Percentiles rank a stretch among this genome's conserved stretches.
Conservation (phyloP, 2,888 invertebrate species). For the Diarsia brunnea region DNA sequence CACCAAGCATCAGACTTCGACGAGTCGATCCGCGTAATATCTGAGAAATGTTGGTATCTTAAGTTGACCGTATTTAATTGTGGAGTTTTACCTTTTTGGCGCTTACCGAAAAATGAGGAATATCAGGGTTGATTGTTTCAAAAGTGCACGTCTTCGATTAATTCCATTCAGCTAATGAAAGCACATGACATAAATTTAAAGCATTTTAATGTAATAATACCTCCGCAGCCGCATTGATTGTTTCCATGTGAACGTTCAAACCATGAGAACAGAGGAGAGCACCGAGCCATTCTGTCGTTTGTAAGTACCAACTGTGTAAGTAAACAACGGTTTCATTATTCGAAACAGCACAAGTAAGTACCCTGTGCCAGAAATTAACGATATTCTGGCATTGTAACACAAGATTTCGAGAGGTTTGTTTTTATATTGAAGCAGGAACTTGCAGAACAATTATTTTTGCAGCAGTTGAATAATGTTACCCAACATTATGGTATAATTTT, state of each 20-base stretch:
- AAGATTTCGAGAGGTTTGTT: constrained; percentile 54
- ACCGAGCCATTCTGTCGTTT: constrained; percentile 73
- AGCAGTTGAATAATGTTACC: constrained; percentile 69
- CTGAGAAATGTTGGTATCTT: constrained; percentile 4
- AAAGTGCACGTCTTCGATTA: constrained; percentile 47
- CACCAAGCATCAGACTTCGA: constrained; percentile 51
- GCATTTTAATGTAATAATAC: constrained; percentile 79
- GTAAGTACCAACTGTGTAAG: constrained; percentile 66
- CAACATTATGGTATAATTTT: constrained; percentile 73
- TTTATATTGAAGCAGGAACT: constrained; percentile 37
- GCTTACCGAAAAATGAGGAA: not conserved
- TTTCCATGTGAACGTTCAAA: constrained; percentile 84
- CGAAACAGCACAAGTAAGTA: constrained; percentile 45
- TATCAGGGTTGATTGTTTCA: constrained; percentile 21
- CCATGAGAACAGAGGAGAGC: constrained; percentile 83
- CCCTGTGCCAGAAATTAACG: constrained; percentile 51
- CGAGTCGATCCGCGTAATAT: constrained; percentile 25
- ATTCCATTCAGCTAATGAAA: constrained; percentile 63
- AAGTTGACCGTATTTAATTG: not conserved
- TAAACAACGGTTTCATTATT: constrained; percentile 68
- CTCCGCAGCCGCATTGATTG: constrained; percentile 83
- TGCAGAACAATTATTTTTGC: constrained; percentile 62
- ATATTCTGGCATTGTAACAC: constrained; percentile 47
- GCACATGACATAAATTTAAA: constrained; percentile 74
- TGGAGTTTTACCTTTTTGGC: not conserved